Evolutionary conservation across 2,113 vertebrate species (phyloP), one percentile per base, ranked within the genome.

Genomic region (Hirundichthys speculiger): DNA sequence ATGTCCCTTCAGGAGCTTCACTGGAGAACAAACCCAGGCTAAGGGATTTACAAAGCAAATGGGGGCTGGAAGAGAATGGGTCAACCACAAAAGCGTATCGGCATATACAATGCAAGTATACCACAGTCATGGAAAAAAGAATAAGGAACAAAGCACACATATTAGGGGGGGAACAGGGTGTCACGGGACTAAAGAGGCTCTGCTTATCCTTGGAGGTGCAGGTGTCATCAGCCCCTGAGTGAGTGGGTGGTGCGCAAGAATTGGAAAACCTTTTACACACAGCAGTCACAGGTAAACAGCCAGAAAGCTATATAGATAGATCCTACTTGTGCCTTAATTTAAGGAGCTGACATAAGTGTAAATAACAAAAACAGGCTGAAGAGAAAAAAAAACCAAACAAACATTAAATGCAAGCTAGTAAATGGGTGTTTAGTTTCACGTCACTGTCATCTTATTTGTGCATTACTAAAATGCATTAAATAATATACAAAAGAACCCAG

Each of bases 11-110:
- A 49, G 66, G 75, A 67, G 27, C 55, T 73, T 54, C 61, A 46
- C 38, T 61, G 52, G 45, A 79, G 78, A 84, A 78, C 47, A 86
- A 82, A 67, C 43, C 59, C 25, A 4, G 3, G 54, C 68, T 22
- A 47, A 52, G 51, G 77, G 83, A 82, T 82, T 83, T 84, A 64
- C 66, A 75, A 73, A 77, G 81, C 47, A 80, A 80, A 47, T 20
- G 70, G 71, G 46, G 49, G 50, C 64, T 48, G 49, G 34, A 54
- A 43, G 52, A 54, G 64, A 77, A 54, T 53, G 41, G 3, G 43
- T 27, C 42, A 14, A 42, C 22, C 58, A 77, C 61, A 64, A 67
- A 69, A 22, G 47, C 60, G 49, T 22, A 66, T 25, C 59, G 6
- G 27, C 62, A 84, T 81, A 64, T 69, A 85, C 83, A 77, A 86